A percentile compares a stretch with the other conserved stretches of the same genome.
phyloP scores from a whole-genome alignment of 1,140 invertebrate species.

The Brachionus calyciflorus region DNA sequence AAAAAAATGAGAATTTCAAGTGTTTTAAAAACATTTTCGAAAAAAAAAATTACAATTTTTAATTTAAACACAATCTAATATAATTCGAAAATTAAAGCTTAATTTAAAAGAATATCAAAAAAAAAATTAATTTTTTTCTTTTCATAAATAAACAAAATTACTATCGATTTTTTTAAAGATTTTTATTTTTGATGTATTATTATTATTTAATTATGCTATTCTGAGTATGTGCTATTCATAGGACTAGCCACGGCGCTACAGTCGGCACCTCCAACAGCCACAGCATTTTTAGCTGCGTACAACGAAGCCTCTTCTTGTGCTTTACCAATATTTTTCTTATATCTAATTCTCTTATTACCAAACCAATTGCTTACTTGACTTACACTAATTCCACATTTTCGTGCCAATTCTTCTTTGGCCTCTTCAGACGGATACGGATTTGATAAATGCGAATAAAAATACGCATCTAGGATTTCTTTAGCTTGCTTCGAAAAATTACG shows the following conservation, averaged over 20 bases:
- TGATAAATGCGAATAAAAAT: slow-evolving; percentile 98
- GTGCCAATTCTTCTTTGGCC: slow-evolving; percentile 97
- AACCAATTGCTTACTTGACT: slow-evolving; percentile 87
- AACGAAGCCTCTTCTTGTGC: slow-evolving; percentile 99
- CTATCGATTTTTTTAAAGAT: too few relatives aligned
- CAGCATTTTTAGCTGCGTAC: slow-evolving; percentile 92
- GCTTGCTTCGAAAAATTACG: slow-evolving; percentile 99
- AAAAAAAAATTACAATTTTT: neutral
- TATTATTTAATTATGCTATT: slow-evolving; percentile 1
- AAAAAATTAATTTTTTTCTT: neutral
- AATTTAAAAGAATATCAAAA: neutral
- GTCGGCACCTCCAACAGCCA: slow-evolving; percentile 3
- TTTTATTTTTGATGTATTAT: too few relatives aligned
- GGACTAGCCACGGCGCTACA: slow-evolving; percentile 22
- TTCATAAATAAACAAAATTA: slow-evolving; percentile 15
- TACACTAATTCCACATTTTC: slow-evolving; percentile 98
- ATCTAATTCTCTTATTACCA: slow-evolving; percentile 98
- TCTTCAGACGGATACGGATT: slow-evolving; percentile 99
- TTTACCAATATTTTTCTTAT: slow-evolving; percentile 99
- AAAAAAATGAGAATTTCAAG: neutral
- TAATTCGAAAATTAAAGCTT: neutral
- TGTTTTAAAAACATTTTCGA: slow-evolving; percentile 3
- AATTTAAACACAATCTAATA: too few relatives aligned
- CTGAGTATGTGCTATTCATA: slow-evolving; percentile 44
- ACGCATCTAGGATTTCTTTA: slow-evolving; percentile 98